Conservation (phyloP, 2,113 vertebrate genomes). For the Prinia subflava region DNA sequence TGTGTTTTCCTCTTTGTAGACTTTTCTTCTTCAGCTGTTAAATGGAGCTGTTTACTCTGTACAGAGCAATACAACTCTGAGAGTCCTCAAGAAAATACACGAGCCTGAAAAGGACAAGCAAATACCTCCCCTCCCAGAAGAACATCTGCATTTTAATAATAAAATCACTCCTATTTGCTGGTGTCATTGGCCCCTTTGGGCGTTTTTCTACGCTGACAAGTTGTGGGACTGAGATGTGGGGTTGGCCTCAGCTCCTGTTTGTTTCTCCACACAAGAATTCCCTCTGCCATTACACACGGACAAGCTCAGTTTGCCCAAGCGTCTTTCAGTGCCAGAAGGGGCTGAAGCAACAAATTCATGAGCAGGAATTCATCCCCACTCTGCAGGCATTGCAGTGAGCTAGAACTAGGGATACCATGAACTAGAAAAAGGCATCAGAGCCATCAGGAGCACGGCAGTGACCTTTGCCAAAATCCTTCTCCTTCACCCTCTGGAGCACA, state of each 20-base stretch:
- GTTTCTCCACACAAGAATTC: neutral
- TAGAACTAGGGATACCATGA: neutral
- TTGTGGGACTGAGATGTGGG: neutral
- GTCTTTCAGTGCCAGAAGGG: fast-evolving
- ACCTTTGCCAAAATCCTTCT: neutral
- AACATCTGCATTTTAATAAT: neutral
- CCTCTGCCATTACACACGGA: neutral
- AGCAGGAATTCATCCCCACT: neutral
- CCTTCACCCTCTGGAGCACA: neutral
- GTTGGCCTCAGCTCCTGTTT: neutral
- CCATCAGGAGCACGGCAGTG: neutral
- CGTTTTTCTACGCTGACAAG: neutral
- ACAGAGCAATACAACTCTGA: neutral
- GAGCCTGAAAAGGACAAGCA: neutral
- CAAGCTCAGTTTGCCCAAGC: neutral
- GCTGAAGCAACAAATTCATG: neutral
- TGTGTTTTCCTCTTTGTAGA: neutral
- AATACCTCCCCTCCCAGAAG: neutral
- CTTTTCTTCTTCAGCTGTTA: neutral
- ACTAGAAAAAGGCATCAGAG: neutral
- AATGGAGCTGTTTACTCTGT: neutral
- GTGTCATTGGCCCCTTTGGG: neutral
- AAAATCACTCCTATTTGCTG: neutral
- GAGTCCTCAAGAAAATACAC: neutral
- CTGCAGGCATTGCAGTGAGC: neutral